Evolutionary conservation across 2,797 vertebrate genomes (phyloP).

Genomic region (Pseudotriccus pelzelni): DNA sequence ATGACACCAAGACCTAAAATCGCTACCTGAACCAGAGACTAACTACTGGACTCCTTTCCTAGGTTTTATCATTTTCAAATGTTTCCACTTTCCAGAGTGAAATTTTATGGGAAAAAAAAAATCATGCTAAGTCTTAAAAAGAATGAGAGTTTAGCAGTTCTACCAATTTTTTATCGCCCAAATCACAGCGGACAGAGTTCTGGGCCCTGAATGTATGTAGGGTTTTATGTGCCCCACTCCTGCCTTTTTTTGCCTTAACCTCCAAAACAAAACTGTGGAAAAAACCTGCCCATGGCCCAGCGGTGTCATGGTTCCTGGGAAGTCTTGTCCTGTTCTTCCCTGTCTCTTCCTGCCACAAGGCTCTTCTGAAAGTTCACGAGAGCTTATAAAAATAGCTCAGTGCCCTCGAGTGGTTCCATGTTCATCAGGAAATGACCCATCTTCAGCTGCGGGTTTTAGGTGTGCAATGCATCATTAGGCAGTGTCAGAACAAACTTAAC

Average conservation of each 20-base stretch:
- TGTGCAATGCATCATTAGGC: neutral
- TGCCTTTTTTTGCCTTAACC: neutral
- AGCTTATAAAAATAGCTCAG: neutral
- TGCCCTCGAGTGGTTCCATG: neutral
- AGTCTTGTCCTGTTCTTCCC: neutral
- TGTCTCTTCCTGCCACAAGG: neutral
- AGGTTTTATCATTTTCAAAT: neutral
- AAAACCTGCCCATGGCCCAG: neutral
- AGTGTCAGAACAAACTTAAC: neutral
- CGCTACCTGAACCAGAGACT: neutral
- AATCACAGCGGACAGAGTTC: neutral
- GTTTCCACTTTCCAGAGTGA: neutral
- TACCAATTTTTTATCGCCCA: neutral
- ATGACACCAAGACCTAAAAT: neutral
- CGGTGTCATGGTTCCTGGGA: neutral
- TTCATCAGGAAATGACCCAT: neutral
- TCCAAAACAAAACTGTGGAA: neutral
- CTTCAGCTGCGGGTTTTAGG: neutral
- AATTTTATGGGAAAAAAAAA: neutral
- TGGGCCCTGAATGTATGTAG: neutral
- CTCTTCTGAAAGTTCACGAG: neutral
- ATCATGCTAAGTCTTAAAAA: neutral
- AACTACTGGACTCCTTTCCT: neutral
- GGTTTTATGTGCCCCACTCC: neutral
- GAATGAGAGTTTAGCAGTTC: neutral